Evolutionary conservation across 1,140 invertebrate genomes (phyloP).

Genomic region (Aphis gossypii): DNA sequence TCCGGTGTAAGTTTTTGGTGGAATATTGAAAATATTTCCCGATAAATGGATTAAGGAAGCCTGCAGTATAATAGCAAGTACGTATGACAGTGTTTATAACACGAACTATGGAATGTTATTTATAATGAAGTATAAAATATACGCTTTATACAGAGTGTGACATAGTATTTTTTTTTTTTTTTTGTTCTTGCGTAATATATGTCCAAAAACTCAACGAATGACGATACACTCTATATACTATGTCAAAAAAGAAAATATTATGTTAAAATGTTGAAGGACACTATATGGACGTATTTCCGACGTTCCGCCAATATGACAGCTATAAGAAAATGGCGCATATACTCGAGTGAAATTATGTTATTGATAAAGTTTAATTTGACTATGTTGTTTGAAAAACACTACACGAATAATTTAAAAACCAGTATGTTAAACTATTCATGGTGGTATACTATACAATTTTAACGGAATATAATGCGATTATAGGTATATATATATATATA

Average conservation of each 20-base stretch:
- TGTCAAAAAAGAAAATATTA: background rate
- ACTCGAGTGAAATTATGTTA: background rate
- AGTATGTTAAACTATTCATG: background rate
- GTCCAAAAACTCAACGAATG: background rate
- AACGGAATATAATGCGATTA: background rate
- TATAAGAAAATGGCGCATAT: background rate
- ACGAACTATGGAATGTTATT: background rate
- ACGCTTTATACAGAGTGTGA: background rate
- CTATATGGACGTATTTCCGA: background rate
- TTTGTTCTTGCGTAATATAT: background rate
- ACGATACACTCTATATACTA: background rate
- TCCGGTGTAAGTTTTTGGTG: background rate
- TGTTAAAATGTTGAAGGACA: background rate
- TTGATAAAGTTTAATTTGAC: conserved; percentile 13
- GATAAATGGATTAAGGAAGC: background rate
- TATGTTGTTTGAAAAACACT: background rate
- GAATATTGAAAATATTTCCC: background rate
- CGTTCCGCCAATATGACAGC: background rate
- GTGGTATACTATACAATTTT: background rate
- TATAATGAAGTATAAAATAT: background rate
- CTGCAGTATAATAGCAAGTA: background rate
- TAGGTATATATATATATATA: background rate
- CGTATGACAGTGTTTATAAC: background rate
- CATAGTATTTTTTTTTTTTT: background rate
- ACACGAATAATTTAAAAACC: background rate